phyloP scores from a whole-genome alignment of 2,797 vertebrate species.

The Rhinella marina region DNA sequence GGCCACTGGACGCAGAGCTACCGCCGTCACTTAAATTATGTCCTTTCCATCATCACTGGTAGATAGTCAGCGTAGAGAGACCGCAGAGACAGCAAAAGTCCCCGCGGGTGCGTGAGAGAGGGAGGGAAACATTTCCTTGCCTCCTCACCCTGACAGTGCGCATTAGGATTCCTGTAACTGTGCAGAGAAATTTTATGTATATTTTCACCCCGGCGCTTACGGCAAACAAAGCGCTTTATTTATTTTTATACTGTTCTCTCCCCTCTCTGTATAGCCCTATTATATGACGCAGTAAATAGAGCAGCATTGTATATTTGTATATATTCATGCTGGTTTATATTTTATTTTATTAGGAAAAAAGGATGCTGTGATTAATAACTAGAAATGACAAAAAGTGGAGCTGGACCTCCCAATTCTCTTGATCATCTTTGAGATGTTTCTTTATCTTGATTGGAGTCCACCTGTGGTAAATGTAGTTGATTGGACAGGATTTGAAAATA shows the following conservation, averaged over 20 bases:
- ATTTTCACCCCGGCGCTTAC: conserved; percentile 70
- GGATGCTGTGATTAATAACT: background rate
- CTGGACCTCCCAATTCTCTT: background rate
- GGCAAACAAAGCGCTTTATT: conserved; percentile 73
- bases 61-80: conserved; percentile 73
- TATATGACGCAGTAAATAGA: conserved; percentile 67
- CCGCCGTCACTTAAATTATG: conserved; percentile 90
- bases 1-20: conserved; percentile 76
- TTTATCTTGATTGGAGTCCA: too few species aligned
- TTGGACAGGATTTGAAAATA: too few species aligned
- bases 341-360: background rate
- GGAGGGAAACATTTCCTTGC: conserved; percentile 70
- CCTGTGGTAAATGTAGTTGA: too few species aligned
- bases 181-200: conserved; percentile 68
- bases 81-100: conserved; percentile 71
- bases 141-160: conserved; percentile 81
- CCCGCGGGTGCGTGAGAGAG: conserved; percentile 73
- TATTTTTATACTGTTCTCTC: conserved; percentile 71
- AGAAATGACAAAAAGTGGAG: background rate
- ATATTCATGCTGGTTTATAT: background rate
- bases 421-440: too few species aligned
- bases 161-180: conserved; percentile 70
- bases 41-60: conserved; percentile 83
- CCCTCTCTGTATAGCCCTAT: conserved; percentile 58
- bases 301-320: background rate